Evolutionary conservation across 1,140 invertebrate species (phyloP), one percentile per base, ranked within the genome.

Genomic region (Planococcus citri): DNA sequence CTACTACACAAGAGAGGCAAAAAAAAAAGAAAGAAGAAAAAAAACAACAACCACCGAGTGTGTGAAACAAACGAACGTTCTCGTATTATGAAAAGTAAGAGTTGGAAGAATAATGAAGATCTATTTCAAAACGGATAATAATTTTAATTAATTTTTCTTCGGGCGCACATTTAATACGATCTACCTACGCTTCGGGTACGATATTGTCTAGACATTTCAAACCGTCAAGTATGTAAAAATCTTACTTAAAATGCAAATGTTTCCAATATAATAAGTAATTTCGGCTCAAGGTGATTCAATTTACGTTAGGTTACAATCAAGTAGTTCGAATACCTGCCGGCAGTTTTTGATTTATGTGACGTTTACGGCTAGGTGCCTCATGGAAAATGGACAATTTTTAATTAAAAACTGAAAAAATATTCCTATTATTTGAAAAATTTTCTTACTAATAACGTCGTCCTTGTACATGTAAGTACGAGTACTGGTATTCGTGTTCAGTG

Each of bases 91-190:
- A 27, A 64, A 64, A 64, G 60, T 64, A 64, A 64, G 25, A 64
- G 60, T 64, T 17, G 25, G 21, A 64, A 25, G 25, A 64, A 64
- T 64, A 64, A 64, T 64, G 60, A 64, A 64, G 60, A 64, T 64
- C 60, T 64, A 64, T 64, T 64, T 64, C 25, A 27, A 64, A 64
- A 64, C 3, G 21, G 60, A 27, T 64, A 64, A 64, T 64, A 64
- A 64, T 64, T 64, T 64, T 64, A 64, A 64, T 64, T 64, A 64
- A 64, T 64, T 64, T 64, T 64, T 64, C 60, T 64, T 64, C 60
- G 60, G 60, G 60, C 60, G 21, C 9, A 64, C 6, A 64, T 64
- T 64, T 64, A 64, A 64, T 64, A 64, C 25, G 60, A 27, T 64
- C 60, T 64, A 64, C 60, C 60, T 64, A 64, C 60, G 60, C 60